phyloP scores from a whole-genome alignment of 2,888 invertebrate species.

The Caenorhabditis virilis region DNA sequence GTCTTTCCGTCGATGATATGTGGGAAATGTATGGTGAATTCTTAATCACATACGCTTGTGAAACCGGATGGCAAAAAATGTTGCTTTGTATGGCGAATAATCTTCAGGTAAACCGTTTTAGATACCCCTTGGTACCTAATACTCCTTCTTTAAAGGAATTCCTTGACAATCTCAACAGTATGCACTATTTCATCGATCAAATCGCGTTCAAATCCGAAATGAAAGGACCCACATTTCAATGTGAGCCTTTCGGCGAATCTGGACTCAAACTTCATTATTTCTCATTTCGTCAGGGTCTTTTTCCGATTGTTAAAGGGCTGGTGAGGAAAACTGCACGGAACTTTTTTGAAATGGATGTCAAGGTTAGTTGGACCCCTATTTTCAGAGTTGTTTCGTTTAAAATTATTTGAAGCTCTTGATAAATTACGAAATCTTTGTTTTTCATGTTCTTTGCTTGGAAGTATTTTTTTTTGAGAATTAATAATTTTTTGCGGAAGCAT shows the following conservation, averaged over 20 bases:
- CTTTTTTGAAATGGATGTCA: slow-evolving; percentile 60
- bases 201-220: slow-evolving; percentile 63
- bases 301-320: slow-evolving; percentile 60
- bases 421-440: too few species aligned
- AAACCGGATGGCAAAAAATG: slow-evolving; percentile 63
- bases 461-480: too few species aligned
- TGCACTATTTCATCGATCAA: slow-evolving; percentile 66
- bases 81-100: slow-evolving; percentile 59
- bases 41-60: slow-evolving; percentile 56
- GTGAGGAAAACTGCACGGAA: slow-evolving; percentile 50
- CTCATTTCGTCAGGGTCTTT: slow-evolving; percentile 61
- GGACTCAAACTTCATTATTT: slow-evolving; percentile 60
- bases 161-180: slow-evolving; percentile 61
- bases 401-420: too few species aligned
- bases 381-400: too few species aligned
- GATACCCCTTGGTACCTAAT: not conserved
- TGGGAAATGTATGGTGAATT: slow-evolving; percentile 63
- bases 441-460: too few species aligned
- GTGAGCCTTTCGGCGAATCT: slow-evolving; percentile 43
- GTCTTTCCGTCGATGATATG: slow-evolving; percentile 56
- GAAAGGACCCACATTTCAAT: slow-evolving; percentile 60
- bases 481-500: too few species aligned
- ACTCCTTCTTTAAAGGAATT: slow-evolving; percentile 60
- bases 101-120: slow-evolving; percentile 39
- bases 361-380: too few species aligned